These are phyloP conservation scores for Aphidoletes aphidimyza DNA, from an alignment of 2,888 invertebrate genomes.

Conservation along the genomic window DNA sequence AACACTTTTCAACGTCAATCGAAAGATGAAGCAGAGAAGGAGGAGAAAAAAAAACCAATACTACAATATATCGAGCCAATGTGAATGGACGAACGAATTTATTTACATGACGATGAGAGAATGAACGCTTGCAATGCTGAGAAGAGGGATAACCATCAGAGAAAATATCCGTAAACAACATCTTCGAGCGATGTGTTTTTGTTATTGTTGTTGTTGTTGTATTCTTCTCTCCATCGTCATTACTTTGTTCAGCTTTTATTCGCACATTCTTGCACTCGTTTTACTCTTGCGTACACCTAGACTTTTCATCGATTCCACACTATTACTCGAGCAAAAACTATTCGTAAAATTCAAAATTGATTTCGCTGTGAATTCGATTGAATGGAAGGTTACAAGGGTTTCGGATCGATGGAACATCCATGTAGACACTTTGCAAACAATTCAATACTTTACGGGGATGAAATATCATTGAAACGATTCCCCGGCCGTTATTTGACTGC, in stretches of 20 bases:
- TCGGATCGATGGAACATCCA: not conserved
- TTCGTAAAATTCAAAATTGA: slow-evolving; percentile 22
- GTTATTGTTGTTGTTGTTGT: too few relatives aligned
- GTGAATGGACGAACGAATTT: not conserved
- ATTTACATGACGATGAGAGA: not conserved
- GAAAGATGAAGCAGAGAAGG: not conserved
- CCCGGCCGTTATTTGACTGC: not conserved
- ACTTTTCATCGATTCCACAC: not conserved
- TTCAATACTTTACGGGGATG: not conserved
- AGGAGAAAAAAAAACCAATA: too few relatives aligned
- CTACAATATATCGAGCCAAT: not conserved
- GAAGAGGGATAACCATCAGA: not conserved
- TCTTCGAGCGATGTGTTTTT: not conserved
- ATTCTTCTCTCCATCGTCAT: not conserved
- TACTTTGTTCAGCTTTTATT: not conserved
- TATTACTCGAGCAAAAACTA: not conserved
- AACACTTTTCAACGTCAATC: slow-evolving; percentile 39
- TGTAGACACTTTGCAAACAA: slow-evolving; percentile 13
- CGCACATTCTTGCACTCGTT: not conserved
- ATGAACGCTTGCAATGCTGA: not conserved
- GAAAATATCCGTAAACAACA: slow-evolving; percentile 21
- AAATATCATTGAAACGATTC: not conserved
- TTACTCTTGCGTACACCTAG: not conserved
- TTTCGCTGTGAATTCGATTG: not conserved
- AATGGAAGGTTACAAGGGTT: not conserved